A percentile compares a stretch with the other conserved stretches of the same genome.
These are phyloP conservation scores for Oryzias sinensis DNA, from an alignment of 2,797 vertebrate species.

Conservation along the genomic window DNA sequence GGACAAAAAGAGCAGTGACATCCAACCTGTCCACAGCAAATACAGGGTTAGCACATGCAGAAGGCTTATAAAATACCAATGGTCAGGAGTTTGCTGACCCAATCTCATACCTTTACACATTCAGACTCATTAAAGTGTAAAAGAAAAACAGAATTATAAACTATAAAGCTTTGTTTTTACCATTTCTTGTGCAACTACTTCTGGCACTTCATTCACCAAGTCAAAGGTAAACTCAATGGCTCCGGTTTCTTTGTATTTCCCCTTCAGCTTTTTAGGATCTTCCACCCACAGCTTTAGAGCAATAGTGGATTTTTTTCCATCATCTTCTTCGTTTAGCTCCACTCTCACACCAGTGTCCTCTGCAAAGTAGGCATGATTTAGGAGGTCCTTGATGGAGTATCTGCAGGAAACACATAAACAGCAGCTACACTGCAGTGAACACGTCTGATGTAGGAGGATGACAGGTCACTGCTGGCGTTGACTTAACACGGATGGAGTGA, in stretches of 20 bases:
- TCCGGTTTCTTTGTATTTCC: conserved; percentile 97
- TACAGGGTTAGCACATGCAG: too few species aligned
- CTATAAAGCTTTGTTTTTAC: conserved; percentile 59
- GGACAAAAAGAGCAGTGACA: background rate
- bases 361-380: conserved; percentile 98
- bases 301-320: conserved; percentile 91
- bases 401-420: conserved; percentile 65
- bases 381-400: conserved; percentile 96
- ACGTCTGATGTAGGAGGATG: conserved; percentile 29
- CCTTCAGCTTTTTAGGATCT: conserved; percentile 96
- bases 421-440: conserved; percentile 14
- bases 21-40: background rate
- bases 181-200: conserved; percentile 99
- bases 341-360: conserved; percentile 98
- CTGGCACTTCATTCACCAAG: conserved; percentile 90
- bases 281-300: conserved; percentile 97
- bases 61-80: too few species aligned
- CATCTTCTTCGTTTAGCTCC: conserved; percentile 97
- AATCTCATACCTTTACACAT: too few species aligned
- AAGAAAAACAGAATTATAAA: background rate
- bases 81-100: too few species aligned
- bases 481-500: conserved; percentile 32
- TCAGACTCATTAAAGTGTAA: too few species aligned
- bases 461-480: conserved; percentile 38
- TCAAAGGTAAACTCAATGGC: conserved; percentile 98